A percentile compares a stretch with the other conserved stretches of the same genome.
Evolutionary conservation across 2,113 vertebrate species (phyloP).

Genomic region (Lycocorax pyrrhopterus): DNA sequence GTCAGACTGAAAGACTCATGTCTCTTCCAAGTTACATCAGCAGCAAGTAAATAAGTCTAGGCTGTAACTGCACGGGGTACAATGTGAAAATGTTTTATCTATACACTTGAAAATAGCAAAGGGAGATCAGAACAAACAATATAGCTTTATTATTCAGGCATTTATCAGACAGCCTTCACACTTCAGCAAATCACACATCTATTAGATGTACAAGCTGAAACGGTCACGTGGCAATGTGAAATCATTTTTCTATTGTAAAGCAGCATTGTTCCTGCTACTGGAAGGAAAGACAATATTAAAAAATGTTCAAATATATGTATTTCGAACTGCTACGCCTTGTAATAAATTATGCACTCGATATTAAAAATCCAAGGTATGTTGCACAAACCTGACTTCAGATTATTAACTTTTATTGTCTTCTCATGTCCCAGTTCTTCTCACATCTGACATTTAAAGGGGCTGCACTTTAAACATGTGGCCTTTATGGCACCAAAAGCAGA

Average conservation of each 20-base stretch:
- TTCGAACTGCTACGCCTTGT: background rate
- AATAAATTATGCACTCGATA: constrained; percentile 44
- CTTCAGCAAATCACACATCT: background rate
- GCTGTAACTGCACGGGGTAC: background rate
- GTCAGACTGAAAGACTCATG: background rate
- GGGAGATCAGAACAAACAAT: constrained; percentile 21
- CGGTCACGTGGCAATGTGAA: background rate
- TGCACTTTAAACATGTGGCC: background rate
- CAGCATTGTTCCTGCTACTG: constrained; percentile 1
- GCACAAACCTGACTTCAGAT: background rate
- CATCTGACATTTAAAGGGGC: constrained; percentile 22
- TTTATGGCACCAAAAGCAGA: background rate
- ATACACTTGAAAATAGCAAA: background rate
- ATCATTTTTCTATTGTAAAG: constrained; percentile 30
- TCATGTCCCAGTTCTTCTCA: background rate
- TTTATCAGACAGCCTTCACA: constrained; percentile 37
- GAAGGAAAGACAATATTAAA: constrained; percentile 24
- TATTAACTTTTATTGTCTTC: constrained; percentile 34
- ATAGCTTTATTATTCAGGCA: constrained; percentile 16
- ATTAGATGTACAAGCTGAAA: constrained; percentile 9
- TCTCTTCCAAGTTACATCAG: background rate
- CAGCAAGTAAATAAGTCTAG: background rate
- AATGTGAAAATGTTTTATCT: constrained; percentile 30
- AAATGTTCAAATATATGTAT: constrained; percentile 39
- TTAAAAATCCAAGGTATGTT: constrained; percentile 2